Evolutionary conservation across 2,797 vertebrate genomes (phyloP).

Genomic region (Anableps anableps): DNA sequence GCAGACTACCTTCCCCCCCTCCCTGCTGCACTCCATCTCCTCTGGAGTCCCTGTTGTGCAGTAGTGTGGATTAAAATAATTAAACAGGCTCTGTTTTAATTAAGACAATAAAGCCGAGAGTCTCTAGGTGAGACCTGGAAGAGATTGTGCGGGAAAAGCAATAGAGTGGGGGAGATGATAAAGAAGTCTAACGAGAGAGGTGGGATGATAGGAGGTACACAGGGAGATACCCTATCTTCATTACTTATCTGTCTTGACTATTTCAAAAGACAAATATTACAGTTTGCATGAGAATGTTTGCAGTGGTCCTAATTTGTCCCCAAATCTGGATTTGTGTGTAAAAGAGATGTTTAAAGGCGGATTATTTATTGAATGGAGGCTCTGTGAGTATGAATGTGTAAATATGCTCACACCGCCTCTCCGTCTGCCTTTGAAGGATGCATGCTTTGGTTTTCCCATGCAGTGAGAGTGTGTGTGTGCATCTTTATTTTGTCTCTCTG

Average conservation of each 20-base stretch:
- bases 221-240: slow-evolving; percentile 70
- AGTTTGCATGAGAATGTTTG: slow-evolving; percentile 44
- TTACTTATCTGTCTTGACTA: slow-evolving; percentile 68
- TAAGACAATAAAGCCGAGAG: slow-evolving; percentile 79
- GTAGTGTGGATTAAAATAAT: slow-evolving; percentile 81
- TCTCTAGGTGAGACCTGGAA: slow-evolving; percentile 73
- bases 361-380: slow-evolving; percentile 43
- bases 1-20: not conserved
- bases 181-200: slow-evolving; percentile 70
- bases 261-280: slow-evolving; percentile 62
- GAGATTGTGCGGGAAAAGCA: slow-evolving; percentile 50
- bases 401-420: slow-evolving; percentile 46
- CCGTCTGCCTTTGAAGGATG: not conserved
- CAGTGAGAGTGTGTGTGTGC: slow-evolving; percentile 13
- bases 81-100: slow-evolving; percentile 82
- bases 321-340: slow-evolving; percentile 6
- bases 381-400: slow-evolving; percentile 51
- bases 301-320: slow-evolving; percentile 28
- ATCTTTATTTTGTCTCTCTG: slow-evolving; percentile 75
- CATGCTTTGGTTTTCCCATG: slow-evolving; percentile 21
- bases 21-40: slow-evolving; percentile 42
- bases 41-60: slow-evolving; percentile 73
- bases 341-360: slow-evolving; percentile 16
- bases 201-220: slow-evolving; percentile 67
- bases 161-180: slow-evolving; percentile 57